Conservation (phyloP, 2,113 vertebrate species). For the Urocynchramus pylzowi region DNA sequence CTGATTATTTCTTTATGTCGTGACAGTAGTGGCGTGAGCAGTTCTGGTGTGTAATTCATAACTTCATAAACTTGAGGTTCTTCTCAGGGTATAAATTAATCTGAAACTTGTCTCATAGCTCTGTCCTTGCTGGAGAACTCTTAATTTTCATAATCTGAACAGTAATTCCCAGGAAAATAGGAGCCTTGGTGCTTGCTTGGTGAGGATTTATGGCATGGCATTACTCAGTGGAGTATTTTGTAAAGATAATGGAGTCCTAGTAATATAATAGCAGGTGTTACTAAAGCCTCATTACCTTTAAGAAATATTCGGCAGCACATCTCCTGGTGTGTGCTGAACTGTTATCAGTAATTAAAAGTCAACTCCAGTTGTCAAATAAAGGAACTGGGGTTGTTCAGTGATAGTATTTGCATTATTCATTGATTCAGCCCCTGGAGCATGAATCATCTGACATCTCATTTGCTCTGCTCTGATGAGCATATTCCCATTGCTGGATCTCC, state of each 20-base stretch:
- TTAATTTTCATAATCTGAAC: not conserved
- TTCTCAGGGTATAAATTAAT: not conserved
- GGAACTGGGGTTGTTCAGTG: not conserved
- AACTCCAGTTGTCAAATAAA: conserved; percentile 44
- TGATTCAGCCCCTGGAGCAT: not conserved
- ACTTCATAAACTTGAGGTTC: not conserved
- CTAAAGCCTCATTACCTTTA: conserved; percentile 46
- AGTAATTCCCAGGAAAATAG: not conserved
- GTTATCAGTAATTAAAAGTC: conserved; percentile 62
- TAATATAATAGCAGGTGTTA: conserved; percentile 47
- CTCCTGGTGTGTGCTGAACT: conserved; percentile 13
- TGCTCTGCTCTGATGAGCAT: not conserved
- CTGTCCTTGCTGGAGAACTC: not conserved
- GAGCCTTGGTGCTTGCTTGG: not conserved
- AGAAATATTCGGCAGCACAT: conserved; percentile 31
- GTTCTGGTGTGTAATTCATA: not conserved
- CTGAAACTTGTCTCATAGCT: not conserved
- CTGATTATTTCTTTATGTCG: not conserved
- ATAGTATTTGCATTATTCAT: conserved; percentile 54
- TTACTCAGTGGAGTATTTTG: conserved; percentile 15
- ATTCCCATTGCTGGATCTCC: not conserved
- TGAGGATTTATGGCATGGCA: not conserved
- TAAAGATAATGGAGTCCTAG: conserved; percentile 36
- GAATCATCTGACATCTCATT: conserved; percentile 11
- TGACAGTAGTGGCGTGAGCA: not conserved